These are phyloP conservation scores for Drosophila busckii DNA, from an alignment of 1,140 invertebrate genomes.

Conservation along the genomic window DNA sequence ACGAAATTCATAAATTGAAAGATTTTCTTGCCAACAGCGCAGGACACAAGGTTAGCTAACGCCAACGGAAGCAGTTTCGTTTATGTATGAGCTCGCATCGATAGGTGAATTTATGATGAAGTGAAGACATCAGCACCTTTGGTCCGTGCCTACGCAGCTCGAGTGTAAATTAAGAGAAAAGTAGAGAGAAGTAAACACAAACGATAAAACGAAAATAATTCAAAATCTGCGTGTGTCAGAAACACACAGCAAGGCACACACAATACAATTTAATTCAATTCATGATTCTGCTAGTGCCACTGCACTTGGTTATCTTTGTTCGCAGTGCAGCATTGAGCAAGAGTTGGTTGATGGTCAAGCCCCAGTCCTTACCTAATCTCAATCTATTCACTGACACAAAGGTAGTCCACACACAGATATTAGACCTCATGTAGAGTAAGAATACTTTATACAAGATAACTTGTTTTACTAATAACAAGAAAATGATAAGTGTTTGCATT, in stretches of 20 bases:
- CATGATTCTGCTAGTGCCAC: slow-evolving; percentile 76
- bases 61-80: slow-evolving; percentile 62
- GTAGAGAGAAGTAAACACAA: not conserved
- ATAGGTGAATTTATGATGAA: slow-evolving; percentile 76
- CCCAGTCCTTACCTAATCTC: too few relatives aligned
- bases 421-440: too few relatives aligned
- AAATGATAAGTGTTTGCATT: too few relatives aligned
- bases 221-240: slow-evolving; percentile 57
- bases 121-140: slow-evolving; percentile 54
- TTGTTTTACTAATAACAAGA: too few relatives aligned
- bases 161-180: slow-evolving; percentile 31
- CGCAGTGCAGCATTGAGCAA: slow-evolving; percentile 37
- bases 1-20: slow-evolving; percentile 51
- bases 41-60: slow-evolving; percentile 14
- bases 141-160: slow-evolving; percentile 21
- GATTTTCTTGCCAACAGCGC: slow-evolving; percentile 30
- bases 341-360: slow-evolving; percentile 61
- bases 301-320: slow-evolving; percentile 45
- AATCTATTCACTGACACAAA: too few relatives aligned
- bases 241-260: slow-evolving; percentile 1
- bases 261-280: slow-evolving; percentile 71
- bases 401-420: too few relatives aligned
- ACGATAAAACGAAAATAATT: slow-evolving; percentile 70
- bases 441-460: too few relatives aligned
- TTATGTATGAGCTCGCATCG: slow-evolving; percentile 49